A percentile compares a stretch with the other conserved stretches of the same genome.
These are phyloP conservation scores for Drosophila carrolli DNA, from an alignment of 1,140 invertebrate genomes.

Conservation along the genomic window DNA sequence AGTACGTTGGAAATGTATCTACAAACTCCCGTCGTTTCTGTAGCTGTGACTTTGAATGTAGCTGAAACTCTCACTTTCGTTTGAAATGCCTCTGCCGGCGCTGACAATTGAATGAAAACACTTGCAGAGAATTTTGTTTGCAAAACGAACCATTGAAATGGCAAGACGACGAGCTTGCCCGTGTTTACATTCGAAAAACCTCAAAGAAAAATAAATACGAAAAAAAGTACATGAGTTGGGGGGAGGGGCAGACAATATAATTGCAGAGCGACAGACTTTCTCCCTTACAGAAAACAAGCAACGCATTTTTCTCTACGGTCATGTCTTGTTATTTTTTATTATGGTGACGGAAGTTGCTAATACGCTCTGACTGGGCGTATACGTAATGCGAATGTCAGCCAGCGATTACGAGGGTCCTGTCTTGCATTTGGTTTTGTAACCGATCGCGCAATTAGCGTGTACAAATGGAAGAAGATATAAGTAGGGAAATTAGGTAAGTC, in stretches of 20 bases:
- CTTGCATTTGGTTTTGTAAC: conserved; percentile 28
- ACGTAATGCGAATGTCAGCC: conserved; percentile 59
- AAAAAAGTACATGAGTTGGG: background rate
- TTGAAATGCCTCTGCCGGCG: conserved; percentile 42
- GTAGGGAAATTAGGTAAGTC: background rate
- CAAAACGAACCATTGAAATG: conserved; percentile 73
- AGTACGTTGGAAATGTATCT: conserved; percentile 31
- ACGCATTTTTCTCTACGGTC: conserved; percentile 37
- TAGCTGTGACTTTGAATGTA: conserved; percentile 17
- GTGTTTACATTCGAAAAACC: conserved; percentile 64
- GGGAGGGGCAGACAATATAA: conserved; percentile 52
- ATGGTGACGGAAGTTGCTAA: conserved; percentile 67
- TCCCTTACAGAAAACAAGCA: conserved; percentile 59
- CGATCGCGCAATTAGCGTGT: conserved; percentile 23
- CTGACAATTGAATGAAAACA: conserved; percentile 71
- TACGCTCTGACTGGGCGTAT: conserved; percentile 55
- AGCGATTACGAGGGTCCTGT: conserved; percentile 31
- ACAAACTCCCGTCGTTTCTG: background rate
- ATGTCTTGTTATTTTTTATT: conserved; percentile 26
- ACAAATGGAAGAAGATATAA: conserved; percentile 5
- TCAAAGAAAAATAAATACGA: conserved; percentile 31
- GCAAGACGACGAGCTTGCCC: conserved; percentile 27
- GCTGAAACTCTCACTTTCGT: conserved; percentile 75
- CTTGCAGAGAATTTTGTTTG: conserved; percentile 76
- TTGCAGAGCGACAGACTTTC: conserved; percentile 74